phyloP scores from a whole-genome alignment of 1,140 invertebrate genomes.

The Ganaspis sp. region DNA sequence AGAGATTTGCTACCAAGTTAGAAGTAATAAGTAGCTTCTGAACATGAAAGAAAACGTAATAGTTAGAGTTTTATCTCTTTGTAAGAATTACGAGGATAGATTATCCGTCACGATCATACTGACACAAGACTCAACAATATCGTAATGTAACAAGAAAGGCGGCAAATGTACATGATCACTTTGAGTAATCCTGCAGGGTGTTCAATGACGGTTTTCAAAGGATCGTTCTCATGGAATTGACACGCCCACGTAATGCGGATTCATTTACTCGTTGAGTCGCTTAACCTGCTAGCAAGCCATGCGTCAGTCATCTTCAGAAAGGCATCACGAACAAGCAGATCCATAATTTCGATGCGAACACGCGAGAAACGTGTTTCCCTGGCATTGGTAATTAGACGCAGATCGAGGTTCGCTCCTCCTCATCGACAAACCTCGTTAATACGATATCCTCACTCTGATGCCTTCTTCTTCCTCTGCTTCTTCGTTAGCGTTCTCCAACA shows the following conservation, averaged over 20 bases:
- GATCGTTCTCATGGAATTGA: constrained; percentile 68
- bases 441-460: constrained; percentile 35
- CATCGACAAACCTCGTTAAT: constrained; percentile 59
- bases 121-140: background rate
- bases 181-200: constrained; percentile 5
- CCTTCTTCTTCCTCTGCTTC: background rate
- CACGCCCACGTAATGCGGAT: constrained; percentile 74
- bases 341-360: constrained; percentile 67
- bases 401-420: constrained; percentile 39
- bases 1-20: background rate
- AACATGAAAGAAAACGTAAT: background rate
- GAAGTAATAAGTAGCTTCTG: background rate
- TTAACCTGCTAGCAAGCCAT: constrained; percentile 63
- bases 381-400: constrained; percentile 56
- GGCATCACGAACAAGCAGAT: constrained; percentile 54
- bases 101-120: background rate
- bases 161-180: constrained; percentile 24
- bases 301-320: constrained; percentile 48
- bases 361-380: constrained; percentile 69
- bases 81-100: background rate
- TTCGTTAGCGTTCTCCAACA: background rate
- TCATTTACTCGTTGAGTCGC: constrained; percentile 71
- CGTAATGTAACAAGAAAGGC: background rate
- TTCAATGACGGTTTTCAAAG: constrained; percentile 60
- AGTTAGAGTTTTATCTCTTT: background rate